Base-by-base conservation (phyloP, 2,797 vertebrate species). In the Hemibagrus guttatus region DNA sequence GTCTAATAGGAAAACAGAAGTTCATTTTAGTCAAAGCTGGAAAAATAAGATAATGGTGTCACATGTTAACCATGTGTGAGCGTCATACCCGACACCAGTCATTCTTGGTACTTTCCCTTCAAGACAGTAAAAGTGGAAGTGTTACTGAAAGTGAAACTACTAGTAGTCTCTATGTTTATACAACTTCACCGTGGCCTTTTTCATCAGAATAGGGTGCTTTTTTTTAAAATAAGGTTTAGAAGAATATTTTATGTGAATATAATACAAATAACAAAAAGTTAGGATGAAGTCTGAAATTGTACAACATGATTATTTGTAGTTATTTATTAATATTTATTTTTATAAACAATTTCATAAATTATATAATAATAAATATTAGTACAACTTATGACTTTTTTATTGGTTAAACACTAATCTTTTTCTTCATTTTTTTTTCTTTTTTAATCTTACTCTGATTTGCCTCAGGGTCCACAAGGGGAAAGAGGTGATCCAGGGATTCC, bases 401-500 rank as follows among this genome's bases (percentile, higher is more conserved):
- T 78, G 17, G 6, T 5, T 56, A 61, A 58, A 80, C 35, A 42
- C 3, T 76, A 23, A 35, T 64, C 21, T 16, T n/a, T 56, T 8
- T 68, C 12, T 42, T 56, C 7, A 56, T 46, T 85, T 35, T 64
- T 66, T 79, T 76, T 83, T 14, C 35, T 26, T 49, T 1, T 75
- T 46, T 49, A 49, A 23, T 56, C 16, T 58, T 28, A 46, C 46
- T 79, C 12, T 79, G 21, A 39, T 90, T 28, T 83, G 49, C 56
- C 54, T 82, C 92, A 96, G 95, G 95, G 95, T 72, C 28, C 87
- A 28, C 86, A 39, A 85, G 96, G 96, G 90, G 92, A 92, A 23
- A 91, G 23, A 54, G 95, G 96, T 75, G 94, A 96, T 61, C 86
- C 94, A 26, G 96, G 95, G 54, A 76, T 93, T 46, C 93, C 92